phyloP scores from a whole-genome alignment of 1,140 invertebrate species.

The Heliconius hermathena region DNA sequence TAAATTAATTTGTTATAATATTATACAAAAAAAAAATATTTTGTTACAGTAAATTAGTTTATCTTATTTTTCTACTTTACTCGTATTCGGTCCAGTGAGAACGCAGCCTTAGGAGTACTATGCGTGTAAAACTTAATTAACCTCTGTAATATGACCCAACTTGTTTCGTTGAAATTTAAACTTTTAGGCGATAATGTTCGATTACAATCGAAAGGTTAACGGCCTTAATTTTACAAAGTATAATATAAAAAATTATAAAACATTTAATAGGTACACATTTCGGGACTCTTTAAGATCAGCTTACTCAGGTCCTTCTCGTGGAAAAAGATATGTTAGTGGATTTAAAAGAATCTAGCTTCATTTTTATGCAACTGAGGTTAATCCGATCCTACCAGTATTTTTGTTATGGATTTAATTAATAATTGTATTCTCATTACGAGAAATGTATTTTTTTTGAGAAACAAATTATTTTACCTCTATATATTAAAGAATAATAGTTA shows the following conservation, averaged over 20 bases:
- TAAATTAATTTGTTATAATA: too few relatives aligned
- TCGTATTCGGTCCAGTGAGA: background rate
- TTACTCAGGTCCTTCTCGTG: too few relatives aligned
- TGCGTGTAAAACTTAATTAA: constrained; percentile 13
- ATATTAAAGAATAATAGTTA: too few relatives aligned
- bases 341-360: too few relatives aligned
- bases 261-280: background rate
- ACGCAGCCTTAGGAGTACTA: background rate
- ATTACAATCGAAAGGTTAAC: background rate
- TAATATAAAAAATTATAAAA: background rate
- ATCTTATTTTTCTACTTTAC: background rate
- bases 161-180: background rate
- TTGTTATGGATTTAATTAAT: too few relatives aligned
- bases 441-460: too few relatives aligned
- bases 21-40: too few relatives aligned
- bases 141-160: constrained; percentile 8
- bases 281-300: background rate
- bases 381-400: too few relatives aligned
- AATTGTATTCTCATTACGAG: too few relatives aligned
- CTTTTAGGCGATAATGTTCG: background rate
- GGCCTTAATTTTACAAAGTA: background rate
- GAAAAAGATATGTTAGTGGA: too few relatives aligned
- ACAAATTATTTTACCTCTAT: too few relatives aligned
- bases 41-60: background rate
- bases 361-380: too few relatives aligned